Base-by-base conservation (phyloP, 2,888 invertebrate genomes). In the Rhopalosiphum nymphaeae region DNA sequence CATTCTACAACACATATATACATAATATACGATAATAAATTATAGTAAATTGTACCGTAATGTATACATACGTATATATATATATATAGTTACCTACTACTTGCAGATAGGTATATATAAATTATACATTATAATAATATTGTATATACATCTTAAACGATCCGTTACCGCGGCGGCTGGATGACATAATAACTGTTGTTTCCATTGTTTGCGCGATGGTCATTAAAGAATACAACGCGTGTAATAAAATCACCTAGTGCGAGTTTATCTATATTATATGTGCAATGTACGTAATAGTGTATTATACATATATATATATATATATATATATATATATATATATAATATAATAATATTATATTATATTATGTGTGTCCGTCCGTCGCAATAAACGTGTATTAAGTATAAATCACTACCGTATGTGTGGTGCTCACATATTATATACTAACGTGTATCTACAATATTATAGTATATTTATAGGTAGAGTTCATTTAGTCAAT, bases 101-200 rank as follows among this genome's bases (percentile, higher is more conserved):
- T 21, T 7, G 36, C 36, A 78, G 36, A 21, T 78, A 78, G 21
- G 78, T 36, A 78, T 78, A 78, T 78, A 78, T 78, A 78, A 78
- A 36, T 78, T 78, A 78, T 78, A 78, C n/a, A 67, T 67, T 67
- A 36, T 78, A 78, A 78, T 78, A 78, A 78, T 78, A 78, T 78
- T 78, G 36, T 78, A 78, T 78, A 78, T 78, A 42, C 78, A 36
- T 78, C 78, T 21, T 78, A 78, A 78, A 78, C 78, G 78, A 78
- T 78, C 78, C 78, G 78, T 78, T 78, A 78, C 78, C 78, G 36
- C 9, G 36, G 36, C 36, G 78, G 78, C 36, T 78, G 36, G 78
- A 78, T 78, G 78, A 78, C 36, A 78, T 42, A 78, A 78, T 78
- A 78, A 78, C 78, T 78, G 78, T 78, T 78, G 78, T 78, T 78